Percentiles rank a stretch among this genome's conserved stretches.
Evolutionary conservation across 2,797 vertebrate genomes (phyloP).

Genomic region (Sebastes itinus): DNA sequence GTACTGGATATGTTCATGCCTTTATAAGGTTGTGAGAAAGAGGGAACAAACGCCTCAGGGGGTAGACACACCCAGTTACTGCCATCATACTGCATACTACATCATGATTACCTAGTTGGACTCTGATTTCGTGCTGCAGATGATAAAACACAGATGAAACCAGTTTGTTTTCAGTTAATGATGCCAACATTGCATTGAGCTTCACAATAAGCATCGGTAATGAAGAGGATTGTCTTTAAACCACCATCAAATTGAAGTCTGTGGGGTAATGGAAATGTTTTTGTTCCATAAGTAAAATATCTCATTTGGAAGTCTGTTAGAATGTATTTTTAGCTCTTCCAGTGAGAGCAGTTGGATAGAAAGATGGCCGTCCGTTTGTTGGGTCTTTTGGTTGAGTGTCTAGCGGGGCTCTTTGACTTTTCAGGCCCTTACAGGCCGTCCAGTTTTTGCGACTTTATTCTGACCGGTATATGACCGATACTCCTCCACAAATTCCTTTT

Average conservation of each 20-base stretch:
- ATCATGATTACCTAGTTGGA: neutral
- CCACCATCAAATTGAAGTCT: neutral
- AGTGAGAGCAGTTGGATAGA: neutral
- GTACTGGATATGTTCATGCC: neutral
- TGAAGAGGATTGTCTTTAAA: neutral
- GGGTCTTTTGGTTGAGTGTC: neutral
- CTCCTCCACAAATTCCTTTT: neutral
- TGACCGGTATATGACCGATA: neutral
- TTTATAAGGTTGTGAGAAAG: neutral
- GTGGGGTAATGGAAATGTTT: neutral
- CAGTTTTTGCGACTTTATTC: neutral
- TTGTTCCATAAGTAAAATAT: neutral
- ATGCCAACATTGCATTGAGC: neutral
- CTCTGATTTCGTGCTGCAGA: neutral
- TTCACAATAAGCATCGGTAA: neutral
- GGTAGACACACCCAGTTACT: slow-evolving; percentile 34
- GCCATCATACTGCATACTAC: neutral
- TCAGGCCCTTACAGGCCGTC: neutral
- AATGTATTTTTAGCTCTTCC: slow-evolving; percentile 25
- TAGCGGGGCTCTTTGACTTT: neutral
- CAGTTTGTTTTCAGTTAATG: neutral
- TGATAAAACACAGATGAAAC: neutral
- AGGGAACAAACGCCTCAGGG: neutral
- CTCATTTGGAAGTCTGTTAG: neutral
- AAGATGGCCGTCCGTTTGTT: neutral